Conservation (phyloP, 2,113 vertebrate species). For the Pseudonaja textilis region DNA sequence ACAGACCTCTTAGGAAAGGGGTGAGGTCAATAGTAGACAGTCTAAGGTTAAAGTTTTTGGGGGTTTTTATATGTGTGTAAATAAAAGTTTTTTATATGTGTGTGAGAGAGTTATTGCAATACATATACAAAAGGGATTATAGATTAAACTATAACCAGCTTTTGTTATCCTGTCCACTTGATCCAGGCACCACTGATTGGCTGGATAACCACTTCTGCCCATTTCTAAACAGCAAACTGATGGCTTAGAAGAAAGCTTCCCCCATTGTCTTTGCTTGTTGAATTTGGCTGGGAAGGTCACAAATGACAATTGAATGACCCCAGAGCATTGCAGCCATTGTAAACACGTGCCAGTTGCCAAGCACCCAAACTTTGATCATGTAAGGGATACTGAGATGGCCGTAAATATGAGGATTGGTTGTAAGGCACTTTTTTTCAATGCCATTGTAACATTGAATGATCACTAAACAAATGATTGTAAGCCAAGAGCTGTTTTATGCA, state of each 20-base stretch:
- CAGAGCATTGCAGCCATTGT: neutral
- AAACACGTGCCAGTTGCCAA: neutral
- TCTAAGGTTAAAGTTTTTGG: too few relatives aligned
- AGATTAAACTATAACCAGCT: neutral
- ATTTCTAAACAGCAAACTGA: neutral
- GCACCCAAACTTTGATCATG: neutral
- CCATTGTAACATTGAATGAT: neutral
- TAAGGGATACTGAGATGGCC: neutral
- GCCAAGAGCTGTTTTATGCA: neutral
- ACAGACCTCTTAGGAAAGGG: too few relatives aligned
- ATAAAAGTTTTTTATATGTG: too few relatives aligned
- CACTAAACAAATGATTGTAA: neutral
- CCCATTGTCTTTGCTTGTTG: neutral
- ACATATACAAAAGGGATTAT: neutral
- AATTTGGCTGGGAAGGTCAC: neutral
- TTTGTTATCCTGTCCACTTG: neutral
- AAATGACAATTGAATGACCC: neutral
- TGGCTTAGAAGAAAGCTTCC: neutral
- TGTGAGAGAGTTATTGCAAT: too few relatives aligned
- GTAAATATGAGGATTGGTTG: neutral
- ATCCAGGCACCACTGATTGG: neutral
- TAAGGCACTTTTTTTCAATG: neutral
- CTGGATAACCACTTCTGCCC: neutral
- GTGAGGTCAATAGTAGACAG: too few relatives aligned
- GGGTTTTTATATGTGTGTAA: too few relatives aligned